phyloP scores from a whole-genome alignment of 2,797 vertebrate genomes.

The Chiloscyllium punctatum region DNA sequence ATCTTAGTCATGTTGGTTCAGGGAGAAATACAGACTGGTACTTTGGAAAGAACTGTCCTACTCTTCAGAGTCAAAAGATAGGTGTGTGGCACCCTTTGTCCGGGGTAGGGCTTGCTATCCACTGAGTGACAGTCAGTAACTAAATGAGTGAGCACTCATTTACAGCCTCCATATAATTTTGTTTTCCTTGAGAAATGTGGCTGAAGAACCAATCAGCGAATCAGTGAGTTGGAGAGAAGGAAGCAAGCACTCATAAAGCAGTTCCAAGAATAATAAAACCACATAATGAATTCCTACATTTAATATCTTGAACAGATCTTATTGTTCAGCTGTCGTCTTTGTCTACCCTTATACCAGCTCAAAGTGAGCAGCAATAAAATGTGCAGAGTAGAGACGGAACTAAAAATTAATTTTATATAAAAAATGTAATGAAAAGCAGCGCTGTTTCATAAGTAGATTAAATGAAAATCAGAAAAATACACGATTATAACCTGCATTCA shows the following conservation, averaged over 20 bases:
- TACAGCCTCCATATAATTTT: not conserved
- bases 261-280: not conserved
- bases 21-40: not conserved
- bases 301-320: not conserved
- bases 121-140: not conserved
- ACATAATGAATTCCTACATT: not conserved
- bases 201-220: not conserved
- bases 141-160: not conserved
- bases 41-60: not conserved
- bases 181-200: not conserved
- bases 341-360: not conserved
- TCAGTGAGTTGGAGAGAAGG: not conserved
- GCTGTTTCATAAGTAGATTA: slow-evolving; percentile 18
- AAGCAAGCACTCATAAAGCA: not conserved
- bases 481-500: not conserved
- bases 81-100: not conserved
- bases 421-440: not conserved
- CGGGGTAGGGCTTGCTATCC: not conserved
- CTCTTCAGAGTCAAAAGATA: not conserved
- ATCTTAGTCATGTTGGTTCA: not conserved
- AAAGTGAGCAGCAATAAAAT: not conserved
- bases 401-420: not conserved
- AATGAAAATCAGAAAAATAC: slow-evolving; percentile 7
- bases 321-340: not conserved
- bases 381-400: not conserved